Conservation (phyloP, 1,140 invertebrate species). For the Drosophila nigromelanica region DNA sequence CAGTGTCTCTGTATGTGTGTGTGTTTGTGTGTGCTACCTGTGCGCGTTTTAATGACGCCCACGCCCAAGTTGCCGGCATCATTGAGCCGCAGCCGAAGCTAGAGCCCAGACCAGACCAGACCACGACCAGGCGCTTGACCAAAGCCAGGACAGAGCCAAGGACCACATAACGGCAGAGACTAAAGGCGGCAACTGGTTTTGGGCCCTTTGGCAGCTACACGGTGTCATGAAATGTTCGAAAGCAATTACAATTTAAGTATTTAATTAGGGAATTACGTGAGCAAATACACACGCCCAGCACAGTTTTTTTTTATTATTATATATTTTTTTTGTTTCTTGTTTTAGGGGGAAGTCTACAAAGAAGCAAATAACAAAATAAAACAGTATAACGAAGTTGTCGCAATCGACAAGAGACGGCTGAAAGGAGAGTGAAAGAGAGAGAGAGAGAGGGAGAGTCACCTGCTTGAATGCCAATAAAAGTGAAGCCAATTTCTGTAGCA, state of each 20-base stretch:
- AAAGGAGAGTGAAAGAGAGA: neutral
- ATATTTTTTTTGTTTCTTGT: neutral
- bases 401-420: slow-evolving; percentile 45
- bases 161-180: neutral
- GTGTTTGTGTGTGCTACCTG: slow-evolving; percentile 32
- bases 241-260: slow-evolving; percentile 83
- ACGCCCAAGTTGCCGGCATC: slow-evolving; percentile 20
- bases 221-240: slow-evolving; percentile 64
- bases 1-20: slow-evolving; percentile 1
- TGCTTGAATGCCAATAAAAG: slow-evolving; percentile 71
- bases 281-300: slow-evolving; percentile 63
- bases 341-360: neutral
- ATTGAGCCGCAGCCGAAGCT: slow-evolving; percentile 13
- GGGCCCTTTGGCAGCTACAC: slow-evolving; percentile 6
- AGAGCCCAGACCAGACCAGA: too few relatives aligned
- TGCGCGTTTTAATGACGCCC: slow-evolving; percentile 64
- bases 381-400: slow-evolving; percentile 64
- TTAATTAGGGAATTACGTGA: slow-evolving; percentile 82
- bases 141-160: neutral
- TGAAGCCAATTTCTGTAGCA: slow-evolving; percentile 73
- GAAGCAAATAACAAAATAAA: slow-evolving; percentile 44
- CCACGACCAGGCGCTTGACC: too few relatives aligned
- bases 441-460: neutral
- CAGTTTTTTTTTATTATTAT: neutral
- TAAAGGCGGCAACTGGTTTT: slow-evolving; percentile 12